Conservation (phyloP, 2,888 invertebrate genomes). For the Eulithis prunata region DNA sequence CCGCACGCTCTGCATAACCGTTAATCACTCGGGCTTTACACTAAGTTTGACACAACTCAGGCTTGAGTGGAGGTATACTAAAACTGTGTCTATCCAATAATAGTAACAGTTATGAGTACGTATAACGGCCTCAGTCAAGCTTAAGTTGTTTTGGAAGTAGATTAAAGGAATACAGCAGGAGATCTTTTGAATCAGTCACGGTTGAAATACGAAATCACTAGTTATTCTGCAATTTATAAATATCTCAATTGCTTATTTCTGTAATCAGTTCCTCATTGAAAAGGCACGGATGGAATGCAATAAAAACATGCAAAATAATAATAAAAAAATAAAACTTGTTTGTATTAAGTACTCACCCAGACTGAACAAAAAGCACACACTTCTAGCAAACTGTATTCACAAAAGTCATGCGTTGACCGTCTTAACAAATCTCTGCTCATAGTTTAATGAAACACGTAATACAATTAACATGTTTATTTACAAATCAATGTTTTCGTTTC, state of each 20-base stretch:
- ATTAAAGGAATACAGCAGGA: constrained; percentile 6
- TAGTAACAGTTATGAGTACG: neutral
- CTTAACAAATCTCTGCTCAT: constrained; percentile 72
- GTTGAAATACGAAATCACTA: no score
- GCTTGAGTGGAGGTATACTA: neutral
- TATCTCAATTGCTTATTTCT: constrained; percentile 4
- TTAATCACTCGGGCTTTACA: neutral
- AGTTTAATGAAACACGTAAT: constrained; percentile 51
- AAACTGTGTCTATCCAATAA: neutral
- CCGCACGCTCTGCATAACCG: neutral
- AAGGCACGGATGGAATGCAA: constrained; percentile 18
- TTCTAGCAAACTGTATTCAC: constrained; percentile 25
- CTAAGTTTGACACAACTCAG: neutral
- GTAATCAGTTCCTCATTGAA: constrained; percentile 10
- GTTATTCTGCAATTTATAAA: neutral
- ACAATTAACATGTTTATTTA: constrained; percentile 57
- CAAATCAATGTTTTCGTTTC: constrained; percentile 50
- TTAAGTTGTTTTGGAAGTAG: neutral
- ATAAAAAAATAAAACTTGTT: constrained; percentile 10
- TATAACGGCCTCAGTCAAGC: neutral
- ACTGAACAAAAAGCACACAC: constrained; percentile 19
- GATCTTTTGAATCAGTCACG: neutral
- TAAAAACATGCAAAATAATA: constrained; percentile 47
- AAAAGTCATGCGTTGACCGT: constrained; percentile 34
- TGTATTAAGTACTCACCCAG: constrained; percentile 23